These are phyloP conservation scores for Condylura cristata DNA, from an alignment of 2,113 vertebrate species.

Conservation along the genomic window DNA sequence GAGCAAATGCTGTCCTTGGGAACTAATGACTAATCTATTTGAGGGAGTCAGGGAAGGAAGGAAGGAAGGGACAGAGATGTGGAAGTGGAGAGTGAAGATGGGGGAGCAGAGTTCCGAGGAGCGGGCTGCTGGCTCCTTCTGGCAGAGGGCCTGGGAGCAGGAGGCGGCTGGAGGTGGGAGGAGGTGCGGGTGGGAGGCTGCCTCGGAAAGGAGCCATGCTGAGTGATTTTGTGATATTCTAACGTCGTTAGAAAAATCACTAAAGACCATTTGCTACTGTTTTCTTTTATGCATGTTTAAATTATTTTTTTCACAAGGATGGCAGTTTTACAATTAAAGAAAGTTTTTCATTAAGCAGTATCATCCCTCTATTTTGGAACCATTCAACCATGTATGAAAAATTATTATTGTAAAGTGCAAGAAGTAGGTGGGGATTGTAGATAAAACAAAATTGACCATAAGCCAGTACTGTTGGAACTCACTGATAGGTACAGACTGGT, in stretches of 20 bases:
- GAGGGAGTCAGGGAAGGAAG: background rate
- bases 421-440: background rate
- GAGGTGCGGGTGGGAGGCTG: background rate
- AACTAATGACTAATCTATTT: background rate
- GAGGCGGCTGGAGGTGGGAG: too few relatives aligned
- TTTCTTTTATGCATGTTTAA: background rate
- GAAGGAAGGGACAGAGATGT: background rate
- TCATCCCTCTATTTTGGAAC: background rate
- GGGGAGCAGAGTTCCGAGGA: background rate
- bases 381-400: background rate
- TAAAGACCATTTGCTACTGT: background rate
- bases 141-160: background rate
- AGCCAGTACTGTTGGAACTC: background rate
- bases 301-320: background rate
- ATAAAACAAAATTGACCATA: background rate
- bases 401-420: background rate
- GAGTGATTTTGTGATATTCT: background rate
- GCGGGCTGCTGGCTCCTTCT: too few relatives aligned
- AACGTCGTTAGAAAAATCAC: background rate
- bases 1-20: too few relatives aligned
- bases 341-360: background rate
- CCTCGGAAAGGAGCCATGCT: fast-evolving
- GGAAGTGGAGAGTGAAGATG: background rate
- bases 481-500: background rate
- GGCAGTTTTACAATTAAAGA: background rate